phyloP scores from a whole-genome alignment of 2,113 vertebrate genomes.

The Dermatemys mawii region DNA sequence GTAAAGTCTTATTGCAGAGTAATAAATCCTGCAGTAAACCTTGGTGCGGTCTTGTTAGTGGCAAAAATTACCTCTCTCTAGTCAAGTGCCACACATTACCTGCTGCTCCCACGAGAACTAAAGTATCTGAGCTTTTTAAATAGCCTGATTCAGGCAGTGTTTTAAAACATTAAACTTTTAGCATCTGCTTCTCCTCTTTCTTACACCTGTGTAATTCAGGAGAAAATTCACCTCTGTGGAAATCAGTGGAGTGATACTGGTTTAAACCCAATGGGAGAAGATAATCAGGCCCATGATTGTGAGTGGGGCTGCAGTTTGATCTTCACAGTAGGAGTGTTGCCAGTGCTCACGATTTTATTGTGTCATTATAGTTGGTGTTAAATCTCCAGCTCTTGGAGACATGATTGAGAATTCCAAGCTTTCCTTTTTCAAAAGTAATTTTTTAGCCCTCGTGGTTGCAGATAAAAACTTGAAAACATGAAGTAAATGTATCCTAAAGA shows the following conservation, averaged over 20 bases:
- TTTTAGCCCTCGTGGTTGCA: fast-evolving
- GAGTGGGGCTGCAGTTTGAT: not conserved
- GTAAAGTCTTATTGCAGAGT: not conserved
- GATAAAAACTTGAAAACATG: fast-evolving
- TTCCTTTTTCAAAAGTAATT: not conserved
- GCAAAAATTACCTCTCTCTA: not conserved
- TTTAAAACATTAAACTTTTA: conserved; percentile 42
- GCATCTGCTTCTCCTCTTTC: conserved; percentile 26
- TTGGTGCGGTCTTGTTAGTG: not conserved
- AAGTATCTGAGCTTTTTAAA: conserved; percentile 12
- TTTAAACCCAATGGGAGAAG: not conserved
- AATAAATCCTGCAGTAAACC: not conserved
- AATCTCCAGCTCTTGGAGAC: not conserved
- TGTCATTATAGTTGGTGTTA: not conserved
- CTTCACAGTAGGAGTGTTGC: not conserved
- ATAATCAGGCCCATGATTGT: fast-evolving
- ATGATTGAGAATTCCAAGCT: not conserved
- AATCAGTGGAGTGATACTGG: not conserved
- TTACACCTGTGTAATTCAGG: not conserved
- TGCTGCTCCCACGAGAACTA: not conserved
- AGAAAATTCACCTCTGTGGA: not conserved
- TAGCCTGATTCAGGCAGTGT: conserved; percentile 7
- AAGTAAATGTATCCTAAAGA: not conserved
- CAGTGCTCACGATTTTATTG: not conserved
- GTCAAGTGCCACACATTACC: not conserved